Percentiles rank a stretch among this genome's conserved stretches.
phyloP scores from a whole-genome alignment of 2,888 invertebrate genomes.

The Ptilodon capucinus region DNA sequence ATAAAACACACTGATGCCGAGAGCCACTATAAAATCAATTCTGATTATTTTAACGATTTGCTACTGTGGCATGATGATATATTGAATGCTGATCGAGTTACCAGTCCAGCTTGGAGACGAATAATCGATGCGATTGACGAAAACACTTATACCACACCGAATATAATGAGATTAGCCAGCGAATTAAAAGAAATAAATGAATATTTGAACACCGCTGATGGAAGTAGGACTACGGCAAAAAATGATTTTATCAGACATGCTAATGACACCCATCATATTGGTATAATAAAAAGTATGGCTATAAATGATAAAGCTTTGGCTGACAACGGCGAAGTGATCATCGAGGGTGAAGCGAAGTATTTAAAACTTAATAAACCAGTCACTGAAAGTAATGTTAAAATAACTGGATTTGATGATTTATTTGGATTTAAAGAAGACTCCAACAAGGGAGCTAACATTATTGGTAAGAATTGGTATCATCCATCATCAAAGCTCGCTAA shows the following conservation, averaged over 20 bases:
- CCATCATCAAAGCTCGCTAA: no score
- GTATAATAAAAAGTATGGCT: constrained; percentile 11
- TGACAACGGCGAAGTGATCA: constrained; percentile 17
- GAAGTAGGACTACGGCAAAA: neutral
- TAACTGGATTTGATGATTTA: neutral
- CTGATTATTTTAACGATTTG: constrained; percentile 51
- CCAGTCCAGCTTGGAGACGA: constrained; percentile 28
- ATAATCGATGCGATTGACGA: constrained; percentile 24
- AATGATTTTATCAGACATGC: neutral
- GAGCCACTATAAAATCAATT: constrained; percentile 8
- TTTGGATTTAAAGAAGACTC: neutral
- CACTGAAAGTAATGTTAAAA: neutral
- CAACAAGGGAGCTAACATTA: neutral
- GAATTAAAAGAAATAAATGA: constrained; percentile 28
- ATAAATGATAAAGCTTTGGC: constrained; percentile 24
- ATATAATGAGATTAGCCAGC: constrained; percentile 18
- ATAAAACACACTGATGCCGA: neutral
- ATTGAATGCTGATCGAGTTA: constrained; percentile 34
- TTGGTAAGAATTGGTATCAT: no score
- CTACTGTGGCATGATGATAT: constrained; percentile 53
- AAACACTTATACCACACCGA: constrained; percentile 24
- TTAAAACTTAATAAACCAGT: constrained; percentile 18
- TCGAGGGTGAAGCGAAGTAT: constrained; percentile 28
- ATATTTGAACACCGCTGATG: neutral
- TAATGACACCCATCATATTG: neutral